Evolutionary conservation across 2,113 vertebrate genomes (phyloP).

Genomic region (Rhynchopsitta pachyrhyncha): DNA sequence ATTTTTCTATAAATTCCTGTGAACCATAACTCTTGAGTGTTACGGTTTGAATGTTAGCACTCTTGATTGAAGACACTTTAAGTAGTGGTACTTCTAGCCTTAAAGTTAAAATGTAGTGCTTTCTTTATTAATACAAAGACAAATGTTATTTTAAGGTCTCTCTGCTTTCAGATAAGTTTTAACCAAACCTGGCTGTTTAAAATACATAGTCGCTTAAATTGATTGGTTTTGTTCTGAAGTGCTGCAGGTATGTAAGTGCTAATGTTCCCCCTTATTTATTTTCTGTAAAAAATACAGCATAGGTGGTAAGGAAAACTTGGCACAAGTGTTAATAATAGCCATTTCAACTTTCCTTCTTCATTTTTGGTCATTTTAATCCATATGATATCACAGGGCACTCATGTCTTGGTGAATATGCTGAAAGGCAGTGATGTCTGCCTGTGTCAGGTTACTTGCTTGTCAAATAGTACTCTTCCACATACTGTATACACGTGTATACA

Average conservation of each 20-base stretch:
- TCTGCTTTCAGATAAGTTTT: not conserved
- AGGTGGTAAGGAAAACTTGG: not conserved
- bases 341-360: not conserved
- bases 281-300: not conserved
- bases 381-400: not conserved
- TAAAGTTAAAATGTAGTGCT: not conserved
- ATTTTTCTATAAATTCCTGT: constrained; percentile 19
- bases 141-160: not conserved
- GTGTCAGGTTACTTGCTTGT: not conserved
- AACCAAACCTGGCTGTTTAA: not conserved
- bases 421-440: not conserved
- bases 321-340: not conserved
- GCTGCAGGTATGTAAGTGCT: not conserved
- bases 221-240: not conserved
- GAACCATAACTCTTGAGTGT: constrained; percentile 1
- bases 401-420: not conserved
- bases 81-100: not conserved
- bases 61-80: constrained; percentile 42
- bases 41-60: constrained; percentile 45
- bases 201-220: not conserved
- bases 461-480: not conserved
- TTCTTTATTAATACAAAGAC: not conserved
- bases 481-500: constrained; percentile 27
- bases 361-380: not conserved
- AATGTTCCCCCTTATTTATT: not conserved